These are phyloP conservation scores for Eucidaris tribuloides DNA, from an alignment of 35 echinoderm and acorn worm genomes.

Conservation along the genomic window DNA sequence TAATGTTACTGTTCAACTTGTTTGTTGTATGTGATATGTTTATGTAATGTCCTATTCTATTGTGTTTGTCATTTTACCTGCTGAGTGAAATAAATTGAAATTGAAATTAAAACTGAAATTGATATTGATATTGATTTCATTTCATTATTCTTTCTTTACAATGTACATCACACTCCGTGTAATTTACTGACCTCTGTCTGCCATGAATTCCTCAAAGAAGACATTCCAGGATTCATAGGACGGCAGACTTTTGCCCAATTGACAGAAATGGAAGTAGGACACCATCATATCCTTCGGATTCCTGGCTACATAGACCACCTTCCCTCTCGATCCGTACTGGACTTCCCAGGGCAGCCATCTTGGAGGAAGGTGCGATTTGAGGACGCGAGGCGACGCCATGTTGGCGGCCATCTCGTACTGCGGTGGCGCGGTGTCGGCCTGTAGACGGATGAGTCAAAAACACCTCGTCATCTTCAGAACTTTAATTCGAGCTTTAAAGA, in stretches of 20 bases:
- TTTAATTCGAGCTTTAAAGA: no score
- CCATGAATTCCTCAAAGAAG: slow-evolving; percentile 28
- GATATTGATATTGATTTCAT: no score
- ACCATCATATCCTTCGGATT: slow-evolving; percentile 54
- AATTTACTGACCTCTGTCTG: slow-evolving; percentile 3
- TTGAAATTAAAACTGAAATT: no score
- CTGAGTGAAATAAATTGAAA: no score
- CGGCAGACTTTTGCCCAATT: background rate
- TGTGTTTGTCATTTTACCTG: no score
- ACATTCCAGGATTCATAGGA: slow-evolving; percentile 25
- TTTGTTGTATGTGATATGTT: no score
- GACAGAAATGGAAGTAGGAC: slow-evolving; percentile 37
- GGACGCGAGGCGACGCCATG: background rate
- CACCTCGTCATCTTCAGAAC: no score
- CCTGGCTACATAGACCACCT: slow-evolving; percentile 39
- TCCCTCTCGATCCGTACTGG: background rate
- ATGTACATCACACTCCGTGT: no score
- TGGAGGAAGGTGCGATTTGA: background rate
- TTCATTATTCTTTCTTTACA: no score
- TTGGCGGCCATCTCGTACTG: background rate
- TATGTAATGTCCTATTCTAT: no score
- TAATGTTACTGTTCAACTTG: no score
- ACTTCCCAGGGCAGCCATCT: background rate
- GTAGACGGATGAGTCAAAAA: no score
- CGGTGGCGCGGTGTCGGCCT: background rate